phyloP scores from a whole-genome alignment of 2,113 vertebrate genomes.

The Empidonax traillii region DNA sequence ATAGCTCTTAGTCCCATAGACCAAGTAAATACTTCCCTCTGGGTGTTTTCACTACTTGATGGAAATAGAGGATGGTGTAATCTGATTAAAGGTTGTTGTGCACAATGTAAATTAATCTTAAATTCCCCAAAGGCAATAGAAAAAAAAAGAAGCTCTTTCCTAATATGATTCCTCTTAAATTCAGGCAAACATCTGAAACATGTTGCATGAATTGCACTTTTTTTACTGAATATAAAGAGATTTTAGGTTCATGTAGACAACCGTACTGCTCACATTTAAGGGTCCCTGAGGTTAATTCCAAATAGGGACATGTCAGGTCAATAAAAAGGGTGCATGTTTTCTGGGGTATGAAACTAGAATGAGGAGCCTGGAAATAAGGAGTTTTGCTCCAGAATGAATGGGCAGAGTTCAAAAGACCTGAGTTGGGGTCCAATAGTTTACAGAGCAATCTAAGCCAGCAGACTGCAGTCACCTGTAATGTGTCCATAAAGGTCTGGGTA shows the following conservation, averaged over 20 bases:
- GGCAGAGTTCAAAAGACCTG: background rate
- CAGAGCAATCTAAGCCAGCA: background rate
- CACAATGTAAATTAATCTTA: background rate
- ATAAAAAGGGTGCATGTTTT: accelerated
- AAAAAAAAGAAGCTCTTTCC: background rate
- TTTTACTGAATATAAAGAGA: background rate
- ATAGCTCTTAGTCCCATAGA: background rate
- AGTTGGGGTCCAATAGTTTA: background rate
- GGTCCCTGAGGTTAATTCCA: background rate
- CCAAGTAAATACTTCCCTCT: background rate
- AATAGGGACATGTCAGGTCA: background rate
- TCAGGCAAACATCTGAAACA: background rate
- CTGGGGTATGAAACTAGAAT: background rate
- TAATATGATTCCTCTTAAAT: background rate
- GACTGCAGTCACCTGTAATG: background rate
- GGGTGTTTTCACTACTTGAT: background rate
- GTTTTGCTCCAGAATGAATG: background rate
- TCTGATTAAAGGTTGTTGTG: background rate
- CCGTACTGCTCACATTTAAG: background rate
- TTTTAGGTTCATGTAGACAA: background rate
- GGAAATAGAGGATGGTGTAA: background rate
- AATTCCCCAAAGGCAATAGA: background rate
- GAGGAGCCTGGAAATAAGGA: background rate
- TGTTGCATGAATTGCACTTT: background rate
- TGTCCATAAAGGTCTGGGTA: background rate